phyloP scores from a whole-genome alignment of 2,888 invertebrate species.

The Anaspis maculata region DNA sequence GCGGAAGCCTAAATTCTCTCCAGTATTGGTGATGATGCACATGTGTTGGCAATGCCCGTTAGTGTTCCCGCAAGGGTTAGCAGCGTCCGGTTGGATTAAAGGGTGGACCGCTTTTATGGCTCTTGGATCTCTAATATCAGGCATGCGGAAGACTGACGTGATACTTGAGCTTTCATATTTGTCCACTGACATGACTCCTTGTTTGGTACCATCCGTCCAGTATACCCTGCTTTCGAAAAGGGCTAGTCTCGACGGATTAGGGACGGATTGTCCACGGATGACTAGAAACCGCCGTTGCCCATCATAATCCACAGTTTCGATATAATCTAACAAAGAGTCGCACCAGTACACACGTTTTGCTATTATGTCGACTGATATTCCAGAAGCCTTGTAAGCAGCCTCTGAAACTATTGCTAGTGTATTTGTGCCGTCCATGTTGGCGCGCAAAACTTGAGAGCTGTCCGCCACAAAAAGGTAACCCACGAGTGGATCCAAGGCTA shows the following conservation, averaged over 20 bases:
- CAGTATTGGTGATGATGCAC: constrained; percentile 77
- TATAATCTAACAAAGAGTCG: constrained; percentile 89
- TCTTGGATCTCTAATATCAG: constrained; percentile 73
- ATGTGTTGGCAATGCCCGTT: constrained; percentile 90
- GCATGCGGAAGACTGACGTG: constrained; percentile 69
- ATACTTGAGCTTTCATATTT: constrained; percentile 78
- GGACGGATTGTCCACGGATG: constrained; percentile 74
- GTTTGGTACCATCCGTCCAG: constrained; percentile 86
- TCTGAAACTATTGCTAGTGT: constrained; percentile 77
- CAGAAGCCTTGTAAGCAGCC: constrained; percentile 89
- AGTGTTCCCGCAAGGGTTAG: constrained; percentile 74
- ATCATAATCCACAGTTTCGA: constrained; percentile 91
- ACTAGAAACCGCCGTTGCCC: constrained; percentile 75
- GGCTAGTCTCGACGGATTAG: constrained; percentile 75
- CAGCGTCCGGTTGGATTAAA: constrained; percentile 60
- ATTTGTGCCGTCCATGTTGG: constrained; percentile 92
- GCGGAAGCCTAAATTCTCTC: constrained; percentile 67
- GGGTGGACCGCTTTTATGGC: constrained; percentile 76
- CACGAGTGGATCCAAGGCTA: constrained; percentile 85
- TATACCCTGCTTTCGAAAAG: constrained; percentile 80
- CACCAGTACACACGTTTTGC: constrained; percentile 92
- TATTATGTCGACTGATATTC: constrained; percentile 85
- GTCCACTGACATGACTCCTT: constrained; percentile 72
- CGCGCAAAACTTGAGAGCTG: constrained; percentile 72
- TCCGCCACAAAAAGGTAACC: constrained; percentile 86